phyloP scores from a whole-genome alignment of 2,797 vertebrate species.

The Ambastaia sidthimunki region DNA sequence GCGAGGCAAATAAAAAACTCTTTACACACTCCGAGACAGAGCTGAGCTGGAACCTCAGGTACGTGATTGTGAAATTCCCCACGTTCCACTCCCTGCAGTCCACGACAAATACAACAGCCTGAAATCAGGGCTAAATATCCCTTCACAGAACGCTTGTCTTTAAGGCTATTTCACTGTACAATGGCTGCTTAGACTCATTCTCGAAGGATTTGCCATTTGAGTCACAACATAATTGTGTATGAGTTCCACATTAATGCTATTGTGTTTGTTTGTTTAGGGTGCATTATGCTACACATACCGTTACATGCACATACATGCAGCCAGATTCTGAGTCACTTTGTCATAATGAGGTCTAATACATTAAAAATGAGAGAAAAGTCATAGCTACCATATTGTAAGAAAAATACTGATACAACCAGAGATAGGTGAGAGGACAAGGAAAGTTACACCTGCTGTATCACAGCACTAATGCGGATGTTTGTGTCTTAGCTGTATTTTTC shows the following conservation, averaged over 20 bases:
- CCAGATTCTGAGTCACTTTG: not conserved
- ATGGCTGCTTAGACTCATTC: constrained; percentile 42
- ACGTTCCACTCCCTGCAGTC: constrained; percentile 54
- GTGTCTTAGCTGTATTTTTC: not conserved
- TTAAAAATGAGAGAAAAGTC: not conserved
- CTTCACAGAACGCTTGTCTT: constrained; percentile 33
- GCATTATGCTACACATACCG: constrained; percentile 3
- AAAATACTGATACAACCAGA: not conserved
- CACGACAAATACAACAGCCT: constrained; percentile 56
- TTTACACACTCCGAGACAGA: constrained; percentile 76
- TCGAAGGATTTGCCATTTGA: constrained; percentile 44
- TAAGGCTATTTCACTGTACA: constrained; percentile 31
- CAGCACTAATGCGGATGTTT: not conserved
- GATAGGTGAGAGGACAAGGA: not conserved
- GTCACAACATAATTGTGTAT: constrained; percentile 28
- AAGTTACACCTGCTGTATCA: not conserved
- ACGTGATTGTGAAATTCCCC: constrained; percentile 82
- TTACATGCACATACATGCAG: constrained; percentile 2
- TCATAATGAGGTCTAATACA: not conserved
- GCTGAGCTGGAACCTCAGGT: constrained; percentile 77
- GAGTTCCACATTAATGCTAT: constrained; percentile 15
- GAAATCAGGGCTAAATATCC: constrained; percentile 58
- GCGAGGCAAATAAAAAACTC: constrained; percentile 82
- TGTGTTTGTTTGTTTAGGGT: constrained; percentile 23
- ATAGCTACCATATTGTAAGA: not conserved